These are phyloP conservation scores for Coenonympha glycerion DNA, from an alignment of 2,888 invertebrate genomes.

Conservation along the genomic window DNA sequence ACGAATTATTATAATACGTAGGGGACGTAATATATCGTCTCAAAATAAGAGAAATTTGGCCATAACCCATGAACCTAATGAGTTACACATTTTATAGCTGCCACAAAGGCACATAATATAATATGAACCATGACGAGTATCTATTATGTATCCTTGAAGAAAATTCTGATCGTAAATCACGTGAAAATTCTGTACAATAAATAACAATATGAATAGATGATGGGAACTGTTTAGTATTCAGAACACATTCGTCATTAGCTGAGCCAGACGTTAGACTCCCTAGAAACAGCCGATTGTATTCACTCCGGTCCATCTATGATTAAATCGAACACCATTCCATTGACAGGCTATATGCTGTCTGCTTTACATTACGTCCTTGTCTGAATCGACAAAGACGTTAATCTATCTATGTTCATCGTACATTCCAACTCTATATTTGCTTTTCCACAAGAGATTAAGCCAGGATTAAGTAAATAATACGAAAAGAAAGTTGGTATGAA, in stretches of 20 bases:
- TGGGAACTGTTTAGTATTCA: conserved; percentile 60
- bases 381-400: not conserved
- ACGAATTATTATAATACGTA: too few species aligned
- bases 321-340: conserved; percentile 47
- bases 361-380: conserved; percentile 2
- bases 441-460: too few species aligned
- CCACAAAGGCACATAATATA: too few species aligned
- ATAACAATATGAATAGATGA: conserved; percentile 27
- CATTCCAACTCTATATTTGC: too few species aligned
- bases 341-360: conserved; percentile 36
- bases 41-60: too few species aligned
- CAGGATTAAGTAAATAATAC: too few species aligned
- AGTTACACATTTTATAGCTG: too few species aligned
- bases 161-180: not conserved
- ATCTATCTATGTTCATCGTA: too few species aligned
- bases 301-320: conserved; percentile 54
- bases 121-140: too few species aligned
- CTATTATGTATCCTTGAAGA: not conserved
- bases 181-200: conserved; percentile 17
- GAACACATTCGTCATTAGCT: conserved; percentile 64
- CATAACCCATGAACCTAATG: too few species aligned
- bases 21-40: too few species aligned
- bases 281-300: conserved; percentile 55
- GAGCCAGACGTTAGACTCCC: conserved; percentile 65
- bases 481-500: too few species aligned